phyloP scores from a whole-genome alignment of 2,888 invertebrate genomes.

The Nomada ferruginata region DNA sequence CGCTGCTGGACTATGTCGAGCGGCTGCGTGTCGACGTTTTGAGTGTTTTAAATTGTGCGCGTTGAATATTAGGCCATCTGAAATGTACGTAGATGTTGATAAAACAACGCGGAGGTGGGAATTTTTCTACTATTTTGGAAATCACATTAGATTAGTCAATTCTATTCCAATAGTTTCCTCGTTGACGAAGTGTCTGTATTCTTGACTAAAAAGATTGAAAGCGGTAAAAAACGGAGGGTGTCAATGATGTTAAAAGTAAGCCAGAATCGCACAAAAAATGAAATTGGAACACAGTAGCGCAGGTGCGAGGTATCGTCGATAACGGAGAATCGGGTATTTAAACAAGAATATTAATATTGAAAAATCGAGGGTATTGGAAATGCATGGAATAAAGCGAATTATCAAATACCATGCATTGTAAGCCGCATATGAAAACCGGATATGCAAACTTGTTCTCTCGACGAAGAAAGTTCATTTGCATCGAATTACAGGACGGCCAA shows the following conservation, averaged over 20 bases:
- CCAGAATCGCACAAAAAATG: not conserved
- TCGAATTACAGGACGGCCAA: not conserved
- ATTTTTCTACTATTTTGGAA: not conserved
- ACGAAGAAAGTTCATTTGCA: not conserved
- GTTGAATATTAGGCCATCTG: not conserved
- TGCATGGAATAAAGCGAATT: not conserved
- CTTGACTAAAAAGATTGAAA: no score
- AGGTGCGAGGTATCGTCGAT: not conserved
- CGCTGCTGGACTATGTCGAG: not conserved
- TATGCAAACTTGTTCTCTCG: not conserved
- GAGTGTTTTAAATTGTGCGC: not conserved
- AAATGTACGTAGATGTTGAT: not conserved
- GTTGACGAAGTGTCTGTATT: no score
- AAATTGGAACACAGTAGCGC: not conserved
- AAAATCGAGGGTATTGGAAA: slow-evolving; percentile 1
- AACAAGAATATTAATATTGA: slow-evolving; percentile 5
- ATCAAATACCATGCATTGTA: not conserved
- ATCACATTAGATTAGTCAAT: no score
- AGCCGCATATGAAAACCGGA: not conserved
- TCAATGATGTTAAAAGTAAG: no score
- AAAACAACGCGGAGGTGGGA: not conserved
- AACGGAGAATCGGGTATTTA: not conserved
- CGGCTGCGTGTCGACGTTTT: not conserved
- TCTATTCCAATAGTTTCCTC: no score
- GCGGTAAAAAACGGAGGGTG: no score